These are phyloP conservation scores for Melinaea marsaeus DNA, from an alignment of 2,888 invertebrate genomes.

Conservation along the genomic window DNA sequence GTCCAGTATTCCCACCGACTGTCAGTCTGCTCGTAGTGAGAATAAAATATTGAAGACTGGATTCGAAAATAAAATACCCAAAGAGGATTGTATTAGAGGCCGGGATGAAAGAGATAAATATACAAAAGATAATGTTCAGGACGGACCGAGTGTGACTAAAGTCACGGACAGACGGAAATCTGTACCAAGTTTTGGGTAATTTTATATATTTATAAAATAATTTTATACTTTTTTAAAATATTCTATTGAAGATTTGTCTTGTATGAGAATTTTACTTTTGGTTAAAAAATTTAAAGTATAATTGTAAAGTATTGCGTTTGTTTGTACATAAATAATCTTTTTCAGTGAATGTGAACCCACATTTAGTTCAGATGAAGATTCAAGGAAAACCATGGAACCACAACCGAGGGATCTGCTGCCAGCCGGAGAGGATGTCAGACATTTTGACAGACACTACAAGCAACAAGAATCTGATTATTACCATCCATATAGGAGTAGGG, in stretches of 20 bases:
- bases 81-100: slow-evolving; percentile 18
- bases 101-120: slow-evolving; percentile 32
- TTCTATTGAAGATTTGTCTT: too few relatives aligned
- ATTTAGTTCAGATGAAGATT: slow-evolving; percentile 56
- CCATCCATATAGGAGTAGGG: slow-evolving; percentile 32
- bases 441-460: slow-evolving; percentile 8
- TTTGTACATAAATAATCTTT: background rate
- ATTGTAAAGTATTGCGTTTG: too few relatives aligned
- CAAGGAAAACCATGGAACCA: slow-evolving; percentile 32
- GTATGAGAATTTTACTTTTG: too few relatives aligned
- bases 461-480: slow-evolving; percentile 19
- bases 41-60: slow-evolving; percentile 22
- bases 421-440: slow-evolving; percentile 2
- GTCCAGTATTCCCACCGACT: slow-evolving; percentile 30
- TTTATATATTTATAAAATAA: slow-evolving; percentile 18
- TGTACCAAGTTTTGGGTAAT: slow-evolving; percentile 49
- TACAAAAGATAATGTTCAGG: slow-evolving; percentile 31
- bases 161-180: slow-evolving; percentile 55
- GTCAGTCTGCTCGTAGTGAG: slow-evolving; percentile 26
- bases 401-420: slow-evolving; percentile 28
- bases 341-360: slow-evolving; percentile 16
- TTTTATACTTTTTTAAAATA: background rate
- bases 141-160: slow-evolving; percentile 28
- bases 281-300: too few relatives aligned
- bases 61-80: background rate